These are phyloP conservation scores for Ganaspis brasiliensis DNA, from an alignment of 2,888 invertebrate species.

Conservation along the genomic window DNA sequence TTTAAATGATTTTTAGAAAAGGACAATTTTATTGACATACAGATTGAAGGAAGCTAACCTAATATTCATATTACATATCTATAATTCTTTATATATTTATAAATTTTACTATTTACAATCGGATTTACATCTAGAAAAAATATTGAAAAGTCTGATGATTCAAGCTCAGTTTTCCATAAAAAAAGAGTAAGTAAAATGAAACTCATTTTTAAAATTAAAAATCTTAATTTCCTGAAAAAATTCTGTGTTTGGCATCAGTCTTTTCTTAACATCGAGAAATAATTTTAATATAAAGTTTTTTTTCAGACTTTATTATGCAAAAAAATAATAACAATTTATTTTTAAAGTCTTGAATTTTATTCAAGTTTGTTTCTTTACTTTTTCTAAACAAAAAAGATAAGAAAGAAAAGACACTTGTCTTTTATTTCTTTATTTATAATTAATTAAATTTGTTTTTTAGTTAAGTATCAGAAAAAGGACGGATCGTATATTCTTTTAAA, in stretches of 20 bases:
- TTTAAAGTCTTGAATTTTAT: background rate
- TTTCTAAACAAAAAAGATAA: background rate
- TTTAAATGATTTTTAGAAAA: background rate
- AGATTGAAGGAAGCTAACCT: background rate
- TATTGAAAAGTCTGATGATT: background rate
- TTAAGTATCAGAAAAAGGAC: constrained; percentile 16
- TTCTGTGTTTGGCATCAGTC: background rate
- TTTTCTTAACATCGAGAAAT: background rate
- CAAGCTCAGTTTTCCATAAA: background rate
- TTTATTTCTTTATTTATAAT: background rate
- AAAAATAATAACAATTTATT: background rate
- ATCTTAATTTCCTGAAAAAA: background rate
- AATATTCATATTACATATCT: constrained; percentile 33
- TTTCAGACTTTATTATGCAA: background rate
- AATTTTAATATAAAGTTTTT: background rate
- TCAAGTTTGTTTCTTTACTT: background rate
- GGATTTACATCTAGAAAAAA: background rate
- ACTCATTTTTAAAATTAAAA: no score
- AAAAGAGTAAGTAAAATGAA: no score
- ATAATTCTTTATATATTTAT: constrained; percentile 28
- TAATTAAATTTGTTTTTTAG: constrained; percentile 16
- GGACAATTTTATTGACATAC: constrained; percentile 13
- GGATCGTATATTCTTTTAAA: constrained; percentile 3
- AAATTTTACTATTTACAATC: constrained; percentile 36
- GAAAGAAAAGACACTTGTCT: background rate